Evolutionary conservation across 2,888 invertebrate genomes (phyloP), one percentile per base, ranked within the genome.

Genomic region (Nasonovia ribisnigri): DNA sequence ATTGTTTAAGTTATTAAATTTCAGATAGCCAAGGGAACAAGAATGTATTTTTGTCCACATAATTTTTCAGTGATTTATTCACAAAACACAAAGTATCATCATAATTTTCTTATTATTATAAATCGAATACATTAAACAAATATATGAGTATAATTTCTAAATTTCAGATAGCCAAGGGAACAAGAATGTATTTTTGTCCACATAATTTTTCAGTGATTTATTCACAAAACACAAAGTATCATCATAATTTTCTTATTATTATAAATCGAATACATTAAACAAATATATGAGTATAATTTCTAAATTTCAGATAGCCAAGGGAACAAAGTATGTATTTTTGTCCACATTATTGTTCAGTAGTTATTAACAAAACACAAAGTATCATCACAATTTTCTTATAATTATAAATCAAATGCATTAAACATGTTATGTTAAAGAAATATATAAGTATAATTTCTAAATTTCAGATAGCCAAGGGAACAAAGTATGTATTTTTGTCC

Each of bases 391-490:
- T 24, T 54, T 60, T 60, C 57, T 29, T 29, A 29, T 60, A 29
- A 60, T 60, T 2, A 57, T 57, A 26, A 60, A 60, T 3, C 13
- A 4, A 60, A 42, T 42, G 29, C 29, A 86, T 36, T 51, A 16
- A 16, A 51, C 13, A 16, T 48, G 42, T n/a, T n/a, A 60, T 29
- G 16, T 3, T n/a, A 4, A 67, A 13, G 16, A n/a, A 67, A 57
- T 57, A 67, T 11, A 11, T 29, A 60, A 60, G 29, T 11, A 60
- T n/a, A n/a, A 84, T 20, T 60, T 54, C 3, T 54, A 46, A 24
- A 94, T 88, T 92, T 77, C 92, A 94, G 94, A 90, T 84, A 94
- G 88, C 88, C 94, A 94, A 91, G 92, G 54, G 91, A 86, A 84
- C 46, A 54, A 91, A 67, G 86, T 88, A 48, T 88, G 88, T 92